These are phyloP conservation scores for Caenorhabditis sulstoni DNA, from an alignment of 2,888 invertebrate genomes.

Conservation along the genomic window DNA sequence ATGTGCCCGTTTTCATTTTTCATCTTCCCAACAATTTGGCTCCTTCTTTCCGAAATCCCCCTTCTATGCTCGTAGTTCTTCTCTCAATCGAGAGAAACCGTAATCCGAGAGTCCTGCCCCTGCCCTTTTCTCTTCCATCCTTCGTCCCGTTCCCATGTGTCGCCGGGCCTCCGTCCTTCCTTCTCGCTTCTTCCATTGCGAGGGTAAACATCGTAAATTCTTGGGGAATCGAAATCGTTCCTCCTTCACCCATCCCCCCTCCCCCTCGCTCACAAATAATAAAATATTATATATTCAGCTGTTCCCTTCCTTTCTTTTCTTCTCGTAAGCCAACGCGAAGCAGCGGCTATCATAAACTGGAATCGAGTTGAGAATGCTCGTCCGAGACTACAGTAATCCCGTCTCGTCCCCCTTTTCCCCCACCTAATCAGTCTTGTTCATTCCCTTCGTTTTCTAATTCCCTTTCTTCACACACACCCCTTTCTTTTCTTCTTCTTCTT, in stretches of 20 bases:
- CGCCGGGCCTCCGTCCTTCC: too few species aligned
- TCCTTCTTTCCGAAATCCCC: too few species aligned
- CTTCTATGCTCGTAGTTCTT: too few species aligned
- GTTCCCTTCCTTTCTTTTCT: constrained; percentile 2
- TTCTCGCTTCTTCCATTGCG: background rate
- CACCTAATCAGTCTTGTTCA: constrained; percentile 31
- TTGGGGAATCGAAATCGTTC: constrained; percentile 17
- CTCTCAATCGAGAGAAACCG: too few species aligned
- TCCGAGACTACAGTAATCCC: too few species aligned
- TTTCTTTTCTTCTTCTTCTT: constrained; percentile 20
- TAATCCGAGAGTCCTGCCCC: too few species aligned
- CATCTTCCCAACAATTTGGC: too few species aligned
- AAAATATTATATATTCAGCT: constrained; percentile 28
- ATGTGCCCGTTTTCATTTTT: too few species aligned
- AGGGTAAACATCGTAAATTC: constrained; percentile 53
- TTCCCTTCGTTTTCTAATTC: constrained; percentile 23
- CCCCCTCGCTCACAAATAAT: background rate
- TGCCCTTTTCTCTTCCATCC: too few species aligned
- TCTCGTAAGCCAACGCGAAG: background rate
- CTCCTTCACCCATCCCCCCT: background rate
- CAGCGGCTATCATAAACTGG: too few species aligned
- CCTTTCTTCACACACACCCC: too few species aligned
- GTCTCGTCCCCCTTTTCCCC: constrained; percentile 1
- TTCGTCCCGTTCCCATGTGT: constrained; percentile 8
- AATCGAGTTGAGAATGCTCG: too few species aligned